phyloP scores from a whole-genome alignment of 1,140 invertebrate genomes.

The Stegodyphus dumicola region DNA sequence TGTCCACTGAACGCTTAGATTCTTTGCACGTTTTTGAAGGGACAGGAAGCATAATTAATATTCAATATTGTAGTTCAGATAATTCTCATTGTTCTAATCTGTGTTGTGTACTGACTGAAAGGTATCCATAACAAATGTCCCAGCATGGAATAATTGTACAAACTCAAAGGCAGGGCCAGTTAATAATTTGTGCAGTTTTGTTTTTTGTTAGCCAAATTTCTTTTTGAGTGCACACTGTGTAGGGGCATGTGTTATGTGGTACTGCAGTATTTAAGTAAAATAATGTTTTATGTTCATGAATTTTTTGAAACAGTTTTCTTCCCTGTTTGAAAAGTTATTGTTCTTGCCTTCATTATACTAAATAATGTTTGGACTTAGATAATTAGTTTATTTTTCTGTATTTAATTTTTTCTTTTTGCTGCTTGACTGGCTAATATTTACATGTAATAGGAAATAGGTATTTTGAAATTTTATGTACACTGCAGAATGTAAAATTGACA shows the following conservation, averaged over 20 bases:
- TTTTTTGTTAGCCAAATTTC: background rate
- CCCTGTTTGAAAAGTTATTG: conserved; percentile 44
- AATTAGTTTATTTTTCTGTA: conserved; percentile 54
- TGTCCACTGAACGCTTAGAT: conserved; percentile 28
- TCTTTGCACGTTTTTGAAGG: conserved; percentile 18
- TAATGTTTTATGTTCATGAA: background rate
- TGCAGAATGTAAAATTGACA: conserved; percentile 60
- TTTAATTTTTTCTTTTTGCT: conserved; percentile 45
- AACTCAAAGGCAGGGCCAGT: background rate
- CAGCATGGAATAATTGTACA: background rate
- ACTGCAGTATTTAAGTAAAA: background rate
- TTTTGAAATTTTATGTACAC: conserved; percentile 56
- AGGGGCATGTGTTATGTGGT: conserved; percentile 9
- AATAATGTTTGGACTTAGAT: conserved; percentile 49
- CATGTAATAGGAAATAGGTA: conserved; percentile 60
- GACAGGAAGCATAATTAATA: conserved; percentile 30
- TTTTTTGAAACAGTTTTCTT: background rate
- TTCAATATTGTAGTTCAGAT: conserved; percentile 12
- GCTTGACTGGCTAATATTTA: conserved; percentile 58
- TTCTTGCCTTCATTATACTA: conserved; percentile 29
- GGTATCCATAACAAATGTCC: background rate
- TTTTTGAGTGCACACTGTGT: background rate
- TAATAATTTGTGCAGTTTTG: background rate
- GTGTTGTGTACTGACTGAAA: conserved; percentile 12
- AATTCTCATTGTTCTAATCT: conserved; percentile 23